phyloP scores from a whole-genome alignment of 2,888 invertebrate species.

The Hypolimnas misippus region DNA sequence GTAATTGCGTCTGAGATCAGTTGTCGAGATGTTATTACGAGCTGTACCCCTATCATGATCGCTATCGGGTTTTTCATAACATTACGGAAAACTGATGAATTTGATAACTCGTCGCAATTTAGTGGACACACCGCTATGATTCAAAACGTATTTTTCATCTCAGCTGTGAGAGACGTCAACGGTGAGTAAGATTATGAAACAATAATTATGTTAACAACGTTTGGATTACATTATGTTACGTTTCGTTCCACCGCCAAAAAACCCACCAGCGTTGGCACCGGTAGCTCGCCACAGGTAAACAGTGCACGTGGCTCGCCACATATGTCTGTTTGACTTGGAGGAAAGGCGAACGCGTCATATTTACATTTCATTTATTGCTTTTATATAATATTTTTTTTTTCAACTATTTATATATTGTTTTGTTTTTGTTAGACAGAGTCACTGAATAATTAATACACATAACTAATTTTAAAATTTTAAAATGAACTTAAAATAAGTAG shows the following conservation, averaged over 20 bases:
- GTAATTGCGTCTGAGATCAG: neutral
- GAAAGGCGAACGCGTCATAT: too few species aligned
- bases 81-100: conserved; percentile 24
- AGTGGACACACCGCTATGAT: conserved; percentile 16
- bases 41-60: neutral
- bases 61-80: conserved; percentile 8
- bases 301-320: neutral
- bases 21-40: too few species aligned
- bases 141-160: conserved; percentile 32
- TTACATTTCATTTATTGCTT: too few species aligned
- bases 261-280: conserved; percentile 18
- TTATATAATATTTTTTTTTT: too few species aligned
- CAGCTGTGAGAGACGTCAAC: conserved; percentile 8
- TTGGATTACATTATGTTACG: neutral
- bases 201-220: conserved; percentile 20
- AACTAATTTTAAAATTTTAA: too few species aligned
- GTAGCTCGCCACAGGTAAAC: neutral
- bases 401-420: too few species aligned
- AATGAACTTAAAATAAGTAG: too few species aligned
- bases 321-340: neutral
- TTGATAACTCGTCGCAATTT: neutral
- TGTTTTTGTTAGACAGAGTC: too few species aligned
- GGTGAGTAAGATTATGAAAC: conserved; percentile 38
- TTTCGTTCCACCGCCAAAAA: conserved; percentile 30
- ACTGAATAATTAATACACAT: too few species aligned